Base-by-base conservation (phyloP, 2,888 invertebrate species). In the Caenorhabditis sp. region DNA sequence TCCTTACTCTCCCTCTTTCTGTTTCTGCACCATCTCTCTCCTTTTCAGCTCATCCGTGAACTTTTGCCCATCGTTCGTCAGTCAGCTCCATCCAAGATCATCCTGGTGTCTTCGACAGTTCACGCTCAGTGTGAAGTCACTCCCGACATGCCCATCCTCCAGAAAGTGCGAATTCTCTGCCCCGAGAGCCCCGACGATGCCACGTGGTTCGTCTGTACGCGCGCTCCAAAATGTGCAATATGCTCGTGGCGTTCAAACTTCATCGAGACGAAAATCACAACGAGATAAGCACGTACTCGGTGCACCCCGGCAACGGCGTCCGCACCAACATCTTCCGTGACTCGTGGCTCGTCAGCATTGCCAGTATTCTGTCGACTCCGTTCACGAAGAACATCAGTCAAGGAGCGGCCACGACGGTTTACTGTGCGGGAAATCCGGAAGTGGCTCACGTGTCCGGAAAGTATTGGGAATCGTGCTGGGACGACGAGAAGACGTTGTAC, bases 311-410 rank as follows among this genome's bases (percentile, higher is more conserved):
- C 17, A 81, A 76, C 39, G 85, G 84, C 6, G 43, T 86, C 15
- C 45, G 58, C 32, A 66, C 66, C 0, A 50, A 26, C 15, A 56
- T 66, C 35, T 30, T 58, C 15, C 27, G 66, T 5, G 50, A 56
- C 41, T 58, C 56, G 6, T 58, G 48, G 48, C 22, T 78, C 17
- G 79, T 79, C n/a, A 66, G 63, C 13, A 27, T 83, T 15, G 52
- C 73, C 37, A 80, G 73, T 53, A 15, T 74, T 17, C n/a, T 95
- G 1, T 94, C 94, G 13, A 92, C 95, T 66, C 96, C 96, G 6
- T 98, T 97, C 90, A 95, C 96, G 0, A 98, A 98, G 90, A 94
- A 95, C 20, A 89, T 95, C 11, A 62, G 95, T 93, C 97, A 97
- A 92, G 97, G 94, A 13, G 95, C 96, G 0, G 93, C 95, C 32